Conservation (phyloP, 2,888 invertebrate species). For the Brenthis hecate region DNA sequence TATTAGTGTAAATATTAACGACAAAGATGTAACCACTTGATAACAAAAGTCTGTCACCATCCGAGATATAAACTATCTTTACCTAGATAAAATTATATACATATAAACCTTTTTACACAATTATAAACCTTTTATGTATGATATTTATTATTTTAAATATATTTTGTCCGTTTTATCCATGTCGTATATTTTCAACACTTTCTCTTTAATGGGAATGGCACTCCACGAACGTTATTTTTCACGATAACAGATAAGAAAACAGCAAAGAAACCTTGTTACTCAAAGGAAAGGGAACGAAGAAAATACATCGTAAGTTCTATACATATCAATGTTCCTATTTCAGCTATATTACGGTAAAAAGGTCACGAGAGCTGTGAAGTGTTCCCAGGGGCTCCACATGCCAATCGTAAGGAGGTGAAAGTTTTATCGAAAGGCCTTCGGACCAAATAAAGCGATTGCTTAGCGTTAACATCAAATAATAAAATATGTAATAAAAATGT, state of each 20-base stretch:
- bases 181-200: too few species aligned
- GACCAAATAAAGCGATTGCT: background rate
- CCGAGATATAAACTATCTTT: too few species aligned
- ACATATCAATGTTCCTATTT: slow-evolving; percentile 6
- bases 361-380: slow-evolving; percentile 5
- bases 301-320: background rate
- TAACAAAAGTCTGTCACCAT: too few species aligned
- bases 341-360: slow-evolving; percentile 10
- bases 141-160: too few species aligned
- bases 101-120: too few species aligned
- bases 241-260: too few species aligned
- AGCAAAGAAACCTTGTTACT: background rate
- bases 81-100: too few species aligned
- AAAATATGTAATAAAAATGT: background rate
- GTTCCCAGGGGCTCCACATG: background rate
- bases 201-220: too few species aligned
- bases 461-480: background rate
- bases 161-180: too few species aligned
- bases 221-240: too few species aligned
- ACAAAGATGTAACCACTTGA: background rate
- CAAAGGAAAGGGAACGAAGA: background rate
- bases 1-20: background rate
- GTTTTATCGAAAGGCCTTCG: background rate
- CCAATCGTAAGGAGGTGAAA: slow-evolving; percentile 6
- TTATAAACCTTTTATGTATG: too few species aligned